A percentile compares a stretch with the other conserved stretches of the same genome.
phyloP scores from a whole-genome alignment of 2,113 vertebrate genomes.

The Sphaerodactylus townsendi region DNA sequence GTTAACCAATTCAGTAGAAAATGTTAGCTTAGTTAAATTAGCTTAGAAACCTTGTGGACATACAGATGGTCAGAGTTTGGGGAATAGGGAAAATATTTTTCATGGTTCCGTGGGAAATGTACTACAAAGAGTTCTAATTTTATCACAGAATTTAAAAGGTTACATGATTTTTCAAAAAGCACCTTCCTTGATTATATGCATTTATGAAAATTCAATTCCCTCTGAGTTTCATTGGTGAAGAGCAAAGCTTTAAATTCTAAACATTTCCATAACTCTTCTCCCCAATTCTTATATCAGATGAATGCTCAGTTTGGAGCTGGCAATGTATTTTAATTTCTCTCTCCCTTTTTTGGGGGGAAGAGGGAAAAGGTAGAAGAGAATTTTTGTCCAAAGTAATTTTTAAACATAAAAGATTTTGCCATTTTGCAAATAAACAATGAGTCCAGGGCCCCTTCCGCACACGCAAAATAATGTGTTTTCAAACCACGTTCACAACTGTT shows the following conservation, averaged over 20 bases:
- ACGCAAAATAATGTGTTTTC: no score
- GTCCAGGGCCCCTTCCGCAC: no score
- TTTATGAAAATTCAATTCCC: neutral
- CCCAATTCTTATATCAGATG: neutral
- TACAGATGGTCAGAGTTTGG: neutral
- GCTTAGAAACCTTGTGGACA: constrained; percentile 3
- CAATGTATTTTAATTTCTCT: neutral
- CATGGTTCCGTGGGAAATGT: no score
- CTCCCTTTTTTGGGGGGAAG: neutral
- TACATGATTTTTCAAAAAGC: neutral
- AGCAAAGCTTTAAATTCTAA: neutral
- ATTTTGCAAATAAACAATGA: no score
- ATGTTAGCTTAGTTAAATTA: neutral
- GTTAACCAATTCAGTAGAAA: constrained; percentile 27
- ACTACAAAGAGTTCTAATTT: neutral
- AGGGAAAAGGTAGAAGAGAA: neutral
- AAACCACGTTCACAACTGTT: no score
- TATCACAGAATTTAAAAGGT: neutral
- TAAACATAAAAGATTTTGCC: neutral
- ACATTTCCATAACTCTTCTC: neutral
- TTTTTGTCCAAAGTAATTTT: neutral
- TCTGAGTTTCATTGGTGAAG: neutral
- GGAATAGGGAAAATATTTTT: no score
- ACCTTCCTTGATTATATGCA: neutral
- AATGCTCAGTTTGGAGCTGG: neutral